Percentiles rank a stretch among this genome's conserved stretches.
These are phyloP conservation scores for Drosophila tropicalis DNA, from an alignment of 1,140 invertebrate species.

Conservation along the genomic window DNA sequence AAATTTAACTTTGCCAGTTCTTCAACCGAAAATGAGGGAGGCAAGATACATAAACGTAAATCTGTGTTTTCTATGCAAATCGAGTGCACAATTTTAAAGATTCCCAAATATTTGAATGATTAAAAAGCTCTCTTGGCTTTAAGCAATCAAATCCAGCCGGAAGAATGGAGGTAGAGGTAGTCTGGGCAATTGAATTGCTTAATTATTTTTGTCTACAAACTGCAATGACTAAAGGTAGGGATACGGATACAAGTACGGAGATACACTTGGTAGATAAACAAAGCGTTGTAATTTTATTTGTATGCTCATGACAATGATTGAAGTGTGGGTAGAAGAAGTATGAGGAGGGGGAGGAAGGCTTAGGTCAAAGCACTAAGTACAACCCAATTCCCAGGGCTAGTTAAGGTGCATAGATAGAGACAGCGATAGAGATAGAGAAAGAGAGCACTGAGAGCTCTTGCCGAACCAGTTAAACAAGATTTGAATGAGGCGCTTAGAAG, in stretches of 20 bases:
- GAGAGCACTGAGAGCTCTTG: constrained; percentile 13
- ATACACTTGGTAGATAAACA: neutral
- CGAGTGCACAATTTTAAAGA: too few relatives aligned
- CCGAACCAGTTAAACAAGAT: constrained; percentile 45
- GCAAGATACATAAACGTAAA: too few relatives aligned
- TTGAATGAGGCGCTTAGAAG: constrained; percentile 50
- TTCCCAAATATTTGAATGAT: too few relatives aligned
- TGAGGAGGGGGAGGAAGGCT: neutral
- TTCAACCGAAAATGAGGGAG: too few relatives aligned
- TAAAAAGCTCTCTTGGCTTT: too few relatives aligned
- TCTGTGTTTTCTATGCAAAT: too few relatives aligned
- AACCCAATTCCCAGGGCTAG: constrained; percentile 43
- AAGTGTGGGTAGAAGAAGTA: too few relatives aligned
- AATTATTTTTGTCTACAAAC: constrained; percentile 32
- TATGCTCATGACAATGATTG: neutral
- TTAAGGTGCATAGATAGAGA: constrained; percentile 19
- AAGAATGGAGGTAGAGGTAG: neutral
- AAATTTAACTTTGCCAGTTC: neutral
- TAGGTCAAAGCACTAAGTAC: constrained; percentile 19
- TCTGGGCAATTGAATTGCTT: constrained; percentile 22
- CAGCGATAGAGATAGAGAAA: neutral
- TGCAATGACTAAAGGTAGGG: neutral
- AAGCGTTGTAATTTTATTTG: constrained; percentile 21
- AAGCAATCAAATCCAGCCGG: too few relatives aligned
- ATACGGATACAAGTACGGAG: neutral